Evolutionary conservation across 2,797 vertebrate species (phyloP).

Genomic region (Sebastolobus alascanus): DNA sequence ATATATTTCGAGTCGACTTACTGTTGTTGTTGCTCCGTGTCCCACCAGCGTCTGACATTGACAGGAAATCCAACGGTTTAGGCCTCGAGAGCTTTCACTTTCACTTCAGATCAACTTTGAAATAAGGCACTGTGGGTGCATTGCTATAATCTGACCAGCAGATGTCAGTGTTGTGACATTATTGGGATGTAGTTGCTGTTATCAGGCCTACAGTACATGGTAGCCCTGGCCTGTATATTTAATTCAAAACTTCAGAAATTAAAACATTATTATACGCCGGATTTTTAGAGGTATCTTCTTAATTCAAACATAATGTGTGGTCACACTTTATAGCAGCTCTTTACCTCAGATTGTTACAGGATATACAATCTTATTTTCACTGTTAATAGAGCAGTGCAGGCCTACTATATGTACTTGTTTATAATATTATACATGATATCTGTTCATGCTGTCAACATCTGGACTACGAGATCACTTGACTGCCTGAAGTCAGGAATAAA

Average conservation of each 20-base stretch:
- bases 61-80: background rate
- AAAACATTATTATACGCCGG: background rate
- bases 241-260: background rate
- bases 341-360: background rate
- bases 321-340: background rate
- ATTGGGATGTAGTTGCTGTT: background rate
- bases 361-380: background rate
- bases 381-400: background rate
- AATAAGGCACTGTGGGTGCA: background rate
- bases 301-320: background rate
- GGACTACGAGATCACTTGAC: background rate
- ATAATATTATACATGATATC: background rate
- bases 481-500: slow-evolving; percentile 13
- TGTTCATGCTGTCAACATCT: background rate
- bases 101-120: background rate
- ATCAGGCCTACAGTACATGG: background rate
- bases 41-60: fast-evolving
- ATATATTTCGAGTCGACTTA: slow-evolving; percentile 12
- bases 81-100: slow-evolving; percentile 40
- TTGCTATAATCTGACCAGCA: slow-evolving; percentile 19
- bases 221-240: background rate
- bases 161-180: slow-evolving; percentile 24
- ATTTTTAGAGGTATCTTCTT: background rate
- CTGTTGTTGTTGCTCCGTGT: background rate
- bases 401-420: background rate